phyloP scores from a whole-genome alignment of 2,888 invertebrate genomes.

The Pseudoips prasinana region DNA sequence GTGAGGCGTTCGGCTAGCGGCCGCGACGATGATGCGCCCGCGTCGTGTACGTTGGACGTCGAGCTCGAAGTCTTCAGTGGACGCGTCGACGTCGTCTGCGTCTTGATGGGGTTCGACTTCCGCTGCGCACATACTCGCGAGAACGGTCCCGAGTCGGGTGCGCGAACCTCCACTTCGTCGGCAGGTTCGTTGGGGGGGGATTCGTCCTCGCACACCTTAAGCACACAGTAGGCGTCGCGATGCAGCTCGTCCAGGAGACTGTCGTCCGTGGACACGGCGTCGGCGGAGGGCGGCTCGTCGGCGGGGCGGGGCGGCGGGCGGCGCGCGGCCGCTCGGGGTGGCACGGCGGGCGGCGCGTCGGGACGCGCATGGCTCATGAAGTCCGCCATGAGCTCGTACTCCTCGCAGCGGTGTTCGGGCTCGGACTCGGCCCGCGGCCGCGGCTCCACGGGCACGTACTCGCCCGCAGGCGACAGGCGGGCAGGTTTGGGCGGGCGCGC shows the following conservation, averaged over 20 bases:
- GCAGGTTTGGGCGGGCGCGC: slow-evolving; percentile 69
- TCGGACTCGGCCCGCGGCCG: slow-evolving; percentile 45
- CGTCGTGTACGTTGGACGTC: slow-evolving; percentile 73
- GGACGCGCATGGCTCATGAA: slow-evolving; percentile 53
- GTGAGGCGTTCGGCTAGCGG: slow-evolving; percentile 69
- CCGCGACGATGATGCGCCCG: slow-evolving; percentile 52
- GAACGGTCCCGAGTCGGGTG: slow-evolving; percentile 50
- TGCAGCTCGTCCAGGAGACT: slow-evolving; percentile 71
- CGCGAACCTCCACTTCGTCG: slow-evolving; percentile 38
- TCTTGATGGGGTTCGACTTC: slow-evolving; percentile 73
- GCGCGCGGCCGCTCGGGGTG: slow-evolving; percentile 66
- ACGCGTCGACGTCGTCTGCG: slow-evolving; percentile 49
- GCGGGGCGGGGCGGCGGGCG: slow-evolving; percentile 77
- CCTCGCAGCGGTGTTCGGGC: slow-evolving; percentile 46
- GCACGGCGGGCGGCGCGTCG: slow-evolving; percentile 32
- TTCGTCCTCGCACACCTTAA: slow-evolving; percentile 70
- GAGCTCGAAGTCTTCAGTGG: slow-evolving; percentile 70
- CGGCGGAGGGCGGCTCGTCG: slow-evolving; percentile 61
- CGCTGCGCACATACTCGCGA: slow-evolving; percentile 67
- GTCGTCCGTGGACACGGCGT: slow-evolving; percentile 62
- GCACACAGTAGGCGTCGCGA: slow-evolving; percentile 64
- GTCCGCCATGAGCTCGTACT: slow-evolving; percentile 69
- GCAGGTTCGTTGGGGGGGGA: slow-evolving; percentile 22
- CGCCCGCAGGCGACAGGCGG: slow-evolving; percentile 56
- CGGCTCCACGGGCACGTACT: slow-evolving; percentile 51